These are phyloP conservation scores for Artibeus jamaicensis DNA, from an alignment of 2,797 vertebrate species.

Conservation along the genomic window DNA sequence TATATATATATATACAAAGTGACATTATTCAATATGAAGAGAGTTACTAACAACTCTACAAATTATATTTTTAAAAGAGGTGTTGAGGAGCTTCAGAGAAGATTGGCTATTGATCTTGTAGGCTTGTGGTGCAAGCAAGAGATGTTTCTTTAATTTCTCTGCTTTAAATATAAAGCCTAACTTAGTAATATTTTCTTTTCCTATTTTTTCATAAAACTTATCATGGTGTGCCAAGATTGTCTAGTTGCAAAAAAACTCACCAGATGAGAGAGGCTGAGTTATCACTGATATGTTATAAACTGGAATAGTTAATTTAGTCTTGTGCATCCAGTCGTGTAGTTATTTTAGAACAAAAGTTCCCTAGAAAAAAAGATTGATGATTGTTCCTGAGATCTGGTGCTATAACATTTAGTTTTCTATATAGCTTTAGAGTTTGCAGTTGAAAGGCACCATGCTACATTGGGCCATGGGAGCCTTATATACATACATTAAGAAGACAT, in stretches of 20 bases:
- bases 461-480: not conserved
- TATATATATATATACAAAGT: not conserved
- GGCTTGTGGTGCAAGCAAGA: not conserved
- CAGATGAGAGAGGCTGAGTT: not conserved
- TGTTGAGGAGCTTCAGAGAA: not conserved
- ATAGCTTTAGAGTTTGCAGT: not conserved
- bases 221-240: not conserved
- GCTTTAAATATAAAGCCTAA: not conserved
- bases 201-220: conserved; percentile 25
- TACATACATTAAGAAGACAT: not conserved
- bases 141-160: not conserved
- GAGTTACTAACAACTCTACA: not conserved
- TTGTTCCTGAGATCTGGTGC: not conserved
- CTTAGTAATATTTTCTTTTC: not conserved
- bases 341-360: conserved; percentile 32
- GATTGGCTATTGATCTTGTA: not conserved
- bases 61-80: not conserved
- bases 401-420: not conserved
- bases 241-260: conserved; percentile 50
- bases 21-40: not conserved
- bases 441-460: not conserved
- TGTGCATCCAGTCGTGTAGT: not conserved
- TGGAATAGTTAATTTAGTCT: not conserved
- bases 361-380: not conserved
- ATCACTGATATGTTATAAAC: conserved; percentile 18